Evolutionary conservation across 2,888 invertebrate genomes (phyloP).

Genomic region (Epirrhoe alternata): DNA sequence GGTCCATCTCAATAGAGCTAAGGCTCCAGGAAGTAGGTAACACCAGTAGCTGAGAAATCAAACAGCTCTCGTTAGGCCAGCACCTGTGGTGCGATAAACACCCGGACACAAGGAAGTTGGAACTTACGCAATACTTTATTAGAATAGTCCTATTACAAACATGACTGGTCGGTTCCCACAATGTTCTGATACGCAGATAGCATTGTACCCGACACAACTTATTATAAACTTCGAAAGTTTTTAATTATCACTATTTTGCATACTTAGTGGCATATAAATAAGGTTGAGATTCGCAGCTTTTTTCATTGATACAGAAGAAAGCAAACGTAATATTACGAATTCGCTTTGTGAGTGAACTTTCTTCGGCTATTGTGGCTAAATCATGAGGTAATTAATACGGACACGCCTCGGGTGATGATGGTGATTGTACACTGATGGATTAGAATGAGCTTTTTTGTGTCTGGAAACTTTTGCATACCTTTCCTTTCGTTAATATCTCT

Average conservation of each 20-base stretch:
- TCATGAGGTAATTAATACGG: slow-evolving; percentile 66
- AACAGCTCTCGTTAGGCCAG: slow-evolving; percentile 21
- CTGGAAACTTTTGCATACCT: slow-evolving; percentile 8
- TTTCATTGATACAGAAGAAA: slow-evolving; percentile 49
- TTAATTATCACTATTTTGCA: slow-evolving; percentile 65
- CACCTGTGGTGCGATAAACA: slow-evolving; percentile 16
- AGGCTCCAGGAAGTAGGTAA: slow-evolving; percentile 15
- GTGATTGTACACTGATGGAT: slow-evolving; percentile 26
- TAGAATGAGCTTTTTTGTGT: slow-evolving; percentile 15
- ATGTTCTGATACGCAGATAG: slow-evolving; percentile 41
- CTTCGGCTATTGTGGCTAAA: slow-evolving; percentile 66
- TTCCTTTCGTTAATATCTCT: too few relatives aligned
- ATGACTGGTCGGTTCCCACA: slow-evolving; percentile 39
- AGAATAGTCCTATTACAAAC: slow-evolving; percentile 33
- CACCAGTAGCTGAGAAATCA: slow-evolving; percentile 25
- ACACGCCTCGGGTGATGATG: slow-evolving; percentile 42
- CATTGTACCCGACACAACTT: slow-evolving; percentile 53
- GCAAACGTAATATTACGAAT: slow-evolving; percentile 67
- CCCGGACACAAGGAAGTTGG: slow-evolving; percentile 21
- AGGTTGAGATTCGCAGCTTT: slow-evolving; percentile 37
- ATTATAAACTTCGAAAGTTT: slow-evolving; percentile 67
- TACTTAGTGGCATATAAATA: slow-evolving; percentile 32
- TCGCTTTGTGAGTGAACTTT: slow-evolving; percentile 70
- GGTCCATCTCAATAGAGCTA: background rate
- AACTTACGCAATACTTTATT: slow-evolving; percentile 18